A percentile compares a stretch with the other conserved stretches of the same genome.
Evolutionary conservation across 1,140 invertebrate genomes (phyloP).

Genomic region (Matsumurasca onukii): DNA sequence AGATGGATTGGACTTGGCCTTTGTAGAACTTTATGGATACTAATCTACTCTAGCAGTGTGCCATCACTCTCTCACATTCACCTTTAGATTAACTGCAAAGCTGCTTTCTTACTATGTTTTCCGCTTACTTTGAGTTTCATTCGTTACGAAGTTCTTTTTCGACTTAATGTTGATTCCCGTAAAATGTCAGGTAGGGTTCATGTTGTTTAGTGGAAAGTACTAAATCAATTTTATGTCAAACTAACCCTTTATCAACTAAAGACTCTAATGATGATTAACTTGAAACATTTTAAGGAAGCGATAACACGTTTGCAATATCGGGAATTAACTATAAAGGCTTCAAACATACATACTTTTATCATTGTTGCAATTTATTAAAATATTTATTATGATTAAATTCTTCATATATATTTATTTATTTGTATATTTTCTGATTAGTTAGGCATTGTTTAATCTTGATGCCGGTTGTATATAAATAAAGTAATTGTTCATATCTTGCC

Average conservation of each 20-base stretch:
- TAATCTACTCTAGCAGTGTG: constrained; percentile 50
- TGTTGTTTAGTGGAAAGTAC: too few relatives aligned
- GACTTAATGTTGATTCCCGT: too few relatives aligned
- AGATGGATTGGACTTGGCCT: constrained; percentile 97
- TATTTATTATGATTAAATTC: constrained; percentile 23
- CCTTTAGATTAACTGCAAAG: constrained; percentile 19
- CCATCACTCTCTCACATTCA: constrained; percentile 24
- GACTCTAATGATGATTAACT: too few relatives aligned
- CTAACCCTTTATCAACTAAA: too few relatives aligned
- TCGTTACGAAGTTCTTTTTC: too few relatives aligned
- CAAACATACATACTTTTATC: too few relatives aligned
- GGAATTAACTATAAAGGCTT: too few relatives aligned
- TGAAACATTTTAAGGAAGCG: too few relatives aligned
- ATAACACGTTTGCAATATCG: too few relatives aligned
- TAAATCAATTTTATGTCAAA: too few relatives aligned
- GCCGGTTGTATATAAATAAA: constrained; percentile 20
- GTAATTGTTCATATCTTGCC: constrained; percentile 16
- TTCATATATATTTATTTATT: constrained; percentile 24
- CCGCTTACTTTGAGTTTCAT: constrained; percentile 16
- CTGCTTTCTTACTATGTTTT: constrained; percentile 27
- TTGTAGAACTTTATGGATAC: constrained; percentile 93
- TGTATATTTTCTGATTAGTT: constrained; percentile 8
- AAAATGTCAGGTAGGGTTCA: too few relatives aligned
- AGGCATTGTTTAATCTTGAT: constrained; percentile 9
- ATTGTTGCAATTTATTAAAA: constrained; percentile 24